Conservation (phyloP, 2,888 invertebrate species). For the Theretra japonica region DNA sequence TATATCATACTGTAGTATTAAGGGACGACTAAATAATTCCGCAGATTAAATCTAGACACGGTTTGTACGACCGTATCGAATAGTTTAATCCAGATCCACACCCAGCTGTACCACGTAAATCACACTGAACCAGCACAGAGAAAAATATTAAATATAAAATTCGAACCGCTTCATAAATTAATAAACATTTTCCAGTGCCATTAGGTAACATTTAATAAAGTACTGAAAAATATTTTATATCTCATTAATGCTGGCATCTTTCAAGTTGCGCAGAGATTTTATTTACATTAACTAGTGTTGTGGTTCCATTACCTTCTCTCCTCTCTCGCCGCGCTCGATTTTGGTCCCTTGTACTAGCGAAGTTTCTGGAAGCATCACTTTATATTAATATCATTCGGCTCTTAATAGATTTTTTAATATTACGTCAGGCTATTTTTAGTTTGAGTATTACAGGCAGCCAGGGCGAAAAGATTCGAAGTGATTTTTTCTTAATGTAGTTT, state of each 20-base stretch:
- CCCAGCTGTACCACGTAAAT: not conserved
- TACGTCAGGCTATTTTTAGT: too few species aligned
- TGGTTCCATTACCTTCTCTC: slow-evolving; percentile 74
- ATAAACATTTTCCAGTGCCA: slow-evolving; percentile 18
- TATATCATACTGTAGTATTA: too few species aligned
- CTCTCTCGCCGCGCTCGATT: slow-evolving; percentile 66
- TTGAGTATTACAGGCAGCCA: too few species aligned
- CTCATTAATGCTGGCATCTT: slow-evolving; percentile 9
- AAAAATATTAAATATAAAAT: not conserved
- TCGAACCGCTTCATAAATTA: slow-evolving; percentile 6
- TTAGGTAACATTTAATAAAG: slow-evolving; percentile 27
- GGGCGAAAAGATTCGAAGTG: too few species aligned
- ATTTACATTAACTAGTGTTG: slow-evolving; percentile 14
- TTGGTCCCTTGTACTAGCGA: slow-evolving; percentile 61
- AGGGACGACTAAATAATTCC: too few species aligned
- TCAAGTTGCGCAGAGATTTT: slow-evolving; percentile 19
- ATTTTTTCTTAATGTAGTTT: too few species aligned
- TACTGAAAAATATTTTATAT: slow-evolving; percentile 27
- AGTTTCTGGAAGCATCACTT: slow-evolving; percentile 60
- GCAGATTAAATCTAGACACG: too few species aligned
- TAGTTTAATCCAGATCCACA: too few species aligned
- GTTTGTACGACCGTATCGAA: too few species aligned
- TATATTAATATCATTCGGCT: slow-evolving; percentile 24
- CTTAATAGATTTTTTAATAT: too few species aligned
- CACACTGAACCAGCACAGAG: not conserved